A percentile compares a stretch with the other conserved stretches of the same genome.
Evolutionary conservation across 2,113 vertebrate genomes (phyloP).

Genomic region (Pteruthius melanotis): DNA sequence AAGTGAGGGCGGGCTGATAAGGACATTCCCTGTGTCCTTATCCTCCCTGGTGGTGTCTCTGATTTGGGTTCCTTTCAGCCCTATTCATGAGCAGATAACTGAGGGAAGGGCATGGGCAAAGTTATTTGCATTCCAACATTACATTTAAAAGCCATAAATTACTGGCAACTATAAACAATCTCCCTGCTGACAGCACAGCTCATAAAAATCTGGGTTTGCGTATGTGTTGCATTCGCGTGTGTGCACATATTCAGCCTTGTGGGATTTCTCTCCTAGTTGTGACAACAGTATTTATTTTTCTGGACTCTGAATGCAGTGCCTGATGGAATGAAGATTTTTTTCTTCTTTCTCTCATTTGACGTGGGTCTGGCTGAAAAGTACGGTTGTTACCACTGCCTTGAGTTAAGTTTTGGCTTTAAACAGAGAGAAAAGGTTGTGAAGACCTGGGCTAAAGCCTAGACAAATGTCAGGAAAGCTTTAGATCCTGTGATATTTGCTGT

Average conservation of each 20-base stretch:
- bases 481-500: neutral
- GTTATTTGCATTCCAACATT: conserved; percentile 70
- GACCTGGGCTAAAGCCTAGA: neutral
- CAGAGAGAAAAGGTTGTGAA: neutral
- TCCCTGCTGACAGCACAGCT: conserved; percentile 44
- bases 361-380: neutral
- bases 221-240: neutral
- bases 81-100: conserved; percentile 73
- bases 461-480: neutral
- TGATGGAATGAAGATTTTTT: neutral
- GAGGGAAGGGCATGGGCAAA: neutral
- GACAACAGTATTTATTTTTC: conserved; percentile 20
- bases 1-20: neutral
- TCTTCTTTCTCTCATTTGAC: neutral
- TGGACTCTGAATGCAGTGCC: neutral
- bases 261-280: conserved; percentile 20
- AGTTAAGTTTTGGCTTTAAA: neutral
- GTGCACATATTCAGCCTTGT: neutral
- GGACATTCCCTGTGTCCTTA: conserved; percentile 46
- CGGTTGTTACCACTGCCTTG: neutral
- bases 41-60: conserved; percentile 30
- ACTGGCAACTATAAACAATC: conserved; percentile 71
- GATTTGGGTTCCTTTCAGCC: conserved; percentile 50
- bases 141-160: conserved; percentile 76
- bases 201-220: conserved; percentile 63